phyloP scores from a whole-genome alignment of 2,888 invertebrate genomes.

The Neoaliturus tenellus region DNA sequence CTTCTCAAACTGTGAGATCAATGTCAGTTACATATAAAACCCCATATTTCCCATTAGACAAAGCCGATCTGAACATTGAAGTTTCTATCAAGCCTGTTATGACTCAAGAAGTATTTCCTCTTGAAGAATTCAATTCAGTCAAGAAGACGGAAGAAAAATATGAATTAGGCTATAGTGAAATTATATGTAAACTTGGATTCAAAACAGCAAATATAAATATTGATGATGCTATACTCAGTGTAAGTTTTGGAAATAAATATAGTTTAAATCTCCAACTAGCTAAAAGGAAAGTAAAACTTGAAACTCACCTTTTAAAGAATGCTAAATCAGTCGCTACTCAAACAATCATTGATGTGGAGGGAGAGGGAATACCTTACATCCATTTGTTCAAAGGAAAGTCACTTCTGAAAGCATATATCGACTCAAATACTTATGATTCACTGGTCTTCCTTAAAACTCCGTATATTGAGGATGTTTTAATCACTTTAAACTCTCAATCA shows the following conservation, averaged over 20 bases:
- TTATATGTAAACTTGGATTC: background rate
- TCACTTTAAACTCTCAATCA: background rate
- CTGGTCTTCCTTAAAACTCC: background rate
- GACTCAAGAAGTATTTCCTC: background rate
- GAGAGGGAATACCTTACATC: background rate
- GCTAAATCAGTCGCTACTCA: background rate
- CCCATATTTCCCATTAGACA: slow-evolving; percentile 16
- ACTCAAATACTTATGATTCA: background rate
- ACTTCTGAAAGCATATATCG: background rate
- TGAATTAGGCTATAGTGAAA: background rate
- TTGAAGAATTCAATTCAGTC: background rate
- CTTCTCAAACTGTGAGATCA: background rate
- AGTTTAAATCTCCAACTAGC: background rate
- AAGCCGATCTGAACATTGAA: background rate
- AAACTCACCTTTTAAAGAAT: background rate
- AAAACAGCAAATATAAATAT: background rate
- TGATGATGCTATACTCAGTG: background rate
- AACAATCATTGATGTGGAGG: background rate
- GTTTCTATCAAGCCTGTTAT: background rate
- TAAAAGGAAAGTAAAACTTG: background rate
- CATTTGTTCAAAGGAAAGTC: background rate
- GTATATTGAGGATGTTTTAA: background rate
- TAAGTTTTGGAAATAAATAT: slow-evolving; percentile 3
- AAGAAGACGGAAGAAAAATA: background rate
- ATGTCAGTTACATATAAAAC: slow-evolving; percentile 20